Base-by-base conservation (phyloP, 1,140 invertebrate species). In the Bombus confusus region DNA sequence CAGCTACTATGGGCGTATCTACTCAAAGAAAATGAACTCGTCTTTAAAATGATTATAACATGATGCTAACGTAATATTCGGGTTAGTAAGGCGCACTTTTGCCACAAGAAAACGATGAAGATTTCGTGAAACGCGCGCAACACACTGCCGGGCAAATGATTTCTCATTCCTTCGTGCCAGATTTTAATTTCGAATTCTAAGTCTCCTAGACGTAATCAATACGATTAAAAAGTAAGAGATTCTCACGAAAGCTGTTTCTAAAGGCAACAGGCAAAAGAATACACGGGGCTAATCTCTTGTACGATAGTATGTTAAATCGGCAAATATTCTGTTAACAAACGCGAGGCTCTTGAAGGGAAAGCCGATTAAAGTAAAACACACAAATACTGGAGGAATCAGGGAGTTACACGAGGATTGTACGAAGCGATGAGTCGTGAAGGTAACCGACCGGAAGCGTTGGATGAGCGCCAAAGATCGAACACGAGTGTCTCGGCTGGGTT, bases 371-470 rank as follows among this genome's bases (percentile, higher is more conserved):
- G 73, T 64, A 77, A 71, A 73, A 71, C 59, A 80, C 57, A 57
- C 41, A 75, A 79, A 77, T 59, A 59, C 28, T 34, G 28, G 85
- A 28, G 66, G 52, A 76, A 73, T 76, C 59, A 41, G 59, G 77
- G 69, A 52, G 64, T 34, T 78, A 34, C 62, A 80, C 43, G 76
- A 43, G 80, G 43, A 47, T 88, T 59, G 62, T 22, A 73, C 82
- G 77, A 85, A 73, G 73, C 89, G 82, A 87, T 86, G 89, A 90
- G 80, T 88, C 85, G 89, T 81, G 77, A 82, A 85, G 74, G 71
- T 80, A 87, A 41, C 80, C 75, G 80, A 87, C 83, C 79, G 89
- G 87, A 90, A 90, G 75, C 68, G 80, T 78, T 90, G 89, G 89
- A 88, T 83, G 77, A 82, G 80, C 79, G 87, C 89, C 89, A 90